Evolutionary conservation across 2,113 vertebrate species (phyloP), one percentile per base, ranked within the genome.

Genomic region (Coptodon bakossiorum): DNA sequence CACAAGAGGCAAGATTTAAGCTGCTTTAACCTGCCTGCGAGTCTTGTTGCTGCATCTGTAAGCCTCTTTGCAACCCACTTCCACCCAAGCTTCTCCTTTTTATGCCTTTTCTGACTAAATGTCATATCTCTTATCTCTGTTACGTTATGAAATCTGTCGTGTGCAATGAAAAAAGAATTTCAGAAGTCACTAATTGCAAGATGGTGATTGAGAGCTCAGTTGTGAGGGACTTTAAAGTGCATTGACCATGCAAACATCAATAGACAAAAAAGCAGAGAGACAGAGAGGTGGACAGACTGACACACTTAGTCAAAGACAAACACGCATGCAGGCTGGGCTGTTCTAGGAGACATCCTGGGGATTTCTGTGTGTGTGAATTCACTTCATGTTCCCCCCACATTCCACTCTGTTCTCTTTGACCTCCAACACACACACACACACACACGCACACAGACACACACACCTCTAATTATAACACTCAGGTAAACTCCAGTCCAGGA

Each of bases 401-500:
- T 88, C 81, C 71, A 81, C 50, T 79, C 86, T 82, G 82, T 85
- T 83, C 87, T 73, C 73, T 29, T 1, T 86, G 88, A 90, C 89
- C 90, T 59, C 81, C 19, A 31, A 13, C 81, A 80, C 80, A 86
- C 83, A 81, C 56, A 76, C 10, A n/a, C 86, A 48, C 68, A 79
- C 63, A 83, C 71, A 73, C 57, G 19, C 83, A 73, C 83, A 45
- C 66, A 82, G 59, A 79, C 57, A 88, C 82, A 80, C 87, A 71
- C 68, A 57, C 40, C 80, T 87, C 90, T 88, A 92, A 94, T 91
- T 91, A 94, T 89, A 91, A 93, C 90, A 86, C 87, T 89, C 92
- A 94, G 92, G 92, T 94, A 93, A 93, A 93, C 86, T 89, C 19
- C 89, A 91, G 94, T 96, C 94, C 79, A 71, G 90, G 90, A 95